Evolutionary conservation across 2,888 invertebrate genomes (phyloP), one percentile per base, ranked within the genome.

Genomic region (Polyommatus iphigenia): DNA sequence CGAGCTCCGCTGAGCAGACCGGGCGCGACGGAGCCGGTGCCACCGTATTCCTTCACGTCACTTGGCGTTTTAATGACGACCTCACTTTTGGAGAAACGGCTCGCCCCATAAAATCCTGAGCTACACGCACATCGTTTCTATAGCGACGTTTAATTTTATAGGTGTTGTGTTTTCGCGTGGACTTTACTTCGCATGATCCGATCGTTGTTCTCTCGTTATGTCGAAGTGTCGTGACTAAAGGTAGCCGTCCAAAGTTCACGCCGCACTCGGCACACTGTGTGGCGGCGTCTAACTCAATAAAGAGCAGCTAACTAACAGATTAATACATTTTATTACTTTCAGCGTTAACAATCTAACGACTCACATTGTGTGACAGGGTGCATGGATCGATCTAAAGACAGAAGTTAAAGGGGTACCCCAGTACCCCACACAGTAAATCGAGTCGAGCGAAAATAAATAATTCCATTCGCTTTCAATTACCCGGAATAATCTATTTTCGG

Each of bases 291-390:
- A 67, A 29, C 83, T 83, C 80, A 76, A 78, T 75, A 80, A 78
- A 67, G 78, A 78, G 80, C 78, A 76, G 62, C 57, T 78, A 73
- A 78, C 29, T 59, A 73, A 62, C 72, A 41, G 46, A 78, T 41
- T 73, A 73, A 75, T 50, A 54, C 24, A 50, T 75, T 54, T 71
- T 83, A 78, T 82, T 82, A 83, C 81, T 81, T 75, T 75, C 75
- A 75, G 75, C 75, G 7, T 75, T 75, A 57, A 59, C 41, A 59
- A 72, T 72, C 15, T 72, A 20, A 59, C 59, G 41, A 72, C 72
- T 84, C 92, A 93, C 92, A 93, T 89, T 88, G 93, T 93, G 93
- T 93, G 93, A 91, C 93, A 91, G 92, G 91, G 89, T 91, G 92
- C 93, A 93, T 93, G 93, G 93, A 93, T 93, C 91, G 82, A 85